Conservation (phyloP, 2,888 invertebrate species). For the Schrankia costaestrigalis region DNA sequence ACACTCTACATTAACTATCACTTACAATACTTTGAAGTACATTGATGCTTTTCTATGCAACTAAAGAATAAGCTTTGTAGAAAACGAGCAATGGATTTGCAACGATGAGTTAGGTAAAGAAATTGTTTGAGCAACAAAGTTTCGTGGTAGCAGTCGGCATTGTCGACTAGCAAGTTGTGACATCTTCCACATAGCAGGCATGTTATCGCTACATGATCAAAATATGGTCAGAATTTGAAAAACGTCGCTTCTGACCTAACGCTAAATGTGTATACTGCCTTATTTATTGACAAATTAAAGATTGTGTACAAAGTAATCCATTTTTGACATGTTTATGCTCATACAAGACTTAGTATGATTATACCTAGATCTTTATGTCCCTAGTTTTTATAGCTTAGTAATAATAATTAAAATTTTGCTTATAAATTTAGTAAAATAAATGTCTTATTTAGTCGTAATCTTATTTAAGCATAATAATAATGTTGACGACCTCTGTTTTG, state of each 20-base stretch:
- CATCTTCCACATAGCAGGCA: conserved; percentile 54
- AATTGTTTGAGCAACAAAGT: background rate
- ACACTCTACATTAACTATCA: conserved; percentile 16
- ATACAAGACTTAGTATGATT: too few species aligned
- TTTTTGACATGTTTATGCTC: conserved; percentile 7
- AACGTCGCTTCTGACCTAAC: conserved; percentile 19
- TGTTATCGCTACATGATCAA: conserved; percentile 25
- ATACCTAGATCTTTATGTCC: too few species aligned
- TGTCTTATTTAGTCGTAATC: too few species aligned
- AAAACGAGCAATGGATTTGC: conserved; percentile 5
- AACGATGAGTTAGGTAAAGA: too few species aligned
- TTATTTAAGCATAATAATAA: too few species aligned
- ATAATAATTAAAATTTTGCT: too few species aligned
- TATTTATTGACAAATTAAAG: conserved; percentile 18
- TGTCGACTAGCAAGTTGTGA: conserved; percentile 40
- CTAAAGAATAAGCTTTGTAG: background rate
- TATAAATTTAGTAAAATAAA: too few species aligned
- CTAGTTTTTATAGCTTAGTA: too few species aligned
- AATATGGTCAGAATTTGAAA: conserved; percentile 27
- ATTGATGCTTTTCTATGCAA: conserved; percentile 6
- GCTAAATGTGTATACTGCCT: conserved; percentile 15
- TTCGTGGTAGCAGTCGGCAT: conserved; percentile 28
- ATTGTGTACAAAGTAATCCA: conserved; percentile 14
- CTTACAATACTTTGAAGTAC: background rate
- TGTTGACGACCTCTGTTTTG: too few species aligned